Evolutionary conservation across 1,140 invertebrate species (phyloP).

Genomic region (Caenorhabditis briggsae): DNA sequence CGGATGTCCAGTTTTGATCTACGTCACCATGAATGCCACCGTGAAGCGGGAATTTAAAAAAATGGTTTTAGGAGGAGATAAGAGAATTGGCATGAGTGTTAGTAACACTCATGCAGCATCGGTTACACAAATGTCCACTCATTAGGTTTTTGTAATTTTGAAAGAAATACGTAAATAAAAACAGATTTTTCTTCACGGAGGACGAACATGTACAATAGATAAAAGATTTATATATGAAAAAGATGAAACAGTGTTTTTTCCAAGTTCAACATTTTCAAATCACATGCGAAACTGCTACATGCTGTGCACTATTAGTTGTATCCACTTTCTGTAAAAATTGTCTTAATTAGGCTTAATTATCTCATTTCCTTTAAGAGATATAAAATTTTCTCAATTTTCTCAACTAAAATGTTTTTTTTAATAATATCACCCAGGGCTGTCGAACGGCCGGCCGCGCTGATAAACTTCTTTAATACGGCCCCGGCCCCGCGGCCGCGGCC

Average conservation of each 20-base stretch:
- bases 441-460: no score
- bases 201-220: no score
- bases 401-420: no score
- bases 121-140: not conserved
- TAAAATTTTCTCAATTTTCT: no score
- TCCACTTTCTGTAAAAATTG: not conserved
- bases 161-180: no score
- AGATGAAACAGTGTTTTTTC: not conserved
- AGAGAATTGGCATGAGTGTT: constrained; percentile 7
- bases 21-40: constrained; percentile 2
- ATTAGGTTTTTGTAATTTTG: no score
- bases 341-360: no score
- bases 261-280: not conserved
- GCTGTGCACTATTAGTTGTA: not conserved
- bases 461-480: no score
- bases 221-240: not conserved
- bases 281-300: not conserved
- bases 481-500: no score
- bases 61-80: not conserved
- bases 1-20: constrained; percentile 35
- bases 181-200: no score
- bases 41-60: constrained; percentile 25
- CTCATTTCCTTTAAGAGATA: no score
- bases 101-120: not conserved
- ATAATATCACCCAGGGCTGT: no score